Evolutionary conservation across 2,797 vertebrate species (phyloP), one percentile per base, ranked within the genome.

Genomic region (Xiphophorus birchmanni): DNA sequence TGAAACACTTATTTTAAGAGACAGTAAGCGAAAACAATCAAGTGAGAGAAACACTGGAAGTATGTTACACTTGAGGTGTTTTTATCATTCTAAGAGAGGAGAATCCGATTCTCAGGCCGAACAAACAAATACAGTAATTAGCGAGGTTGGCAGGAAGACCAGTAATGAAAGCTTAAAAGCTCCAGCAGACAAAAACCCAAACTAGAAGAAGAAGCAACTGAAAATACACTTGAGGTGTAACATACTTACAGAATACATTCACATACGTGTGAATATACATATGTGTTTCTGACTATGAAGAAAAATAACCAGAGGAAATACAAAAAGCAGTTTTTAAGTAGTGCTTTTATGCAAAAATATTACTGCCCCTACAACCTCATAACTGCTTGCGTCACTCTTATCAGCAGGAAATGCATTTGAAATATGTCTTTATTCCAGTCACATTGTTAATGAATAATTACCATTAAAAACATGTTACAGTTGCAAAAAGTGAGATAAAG

Each of bases 171-270:
- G 83, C 37, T 93, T 92, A 21, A 89, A 93, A 0, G 89, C 93
- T 0, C 94, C 93, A 0, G 92, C 95, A 75, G 94, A 95, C 80
- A 98, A 90, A 96, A 96, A 91, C 93, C 93, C 0, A 96, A 97
- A 85, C 91, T 92, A 0, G 93, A 95, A 4, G 93, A 95, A 4
- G 93, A 96, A 88, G 93, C 96, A 84, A 95, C 18, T 0, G 94
- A 96, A 74, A 95, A 67, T 0, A 92, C 32, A 32, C 32, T 32
- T 32, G 32, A 32, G 32, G 32, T 56, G 23, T 56, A 56, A 56
- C 26, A 2, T 13, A 47, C 13, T 47, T 47, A 32, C 32, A 32
- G 32, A 32, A 32, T 32, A 32, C 32, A 32, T 32, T 32, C 32
- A 32, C 32, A 32, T 32, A 32, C 32, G 13, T 47, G 45, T 47